Conservation (phyloP, 2,888 invertebrate genomes). For the Mycogona germanica region DNA sequence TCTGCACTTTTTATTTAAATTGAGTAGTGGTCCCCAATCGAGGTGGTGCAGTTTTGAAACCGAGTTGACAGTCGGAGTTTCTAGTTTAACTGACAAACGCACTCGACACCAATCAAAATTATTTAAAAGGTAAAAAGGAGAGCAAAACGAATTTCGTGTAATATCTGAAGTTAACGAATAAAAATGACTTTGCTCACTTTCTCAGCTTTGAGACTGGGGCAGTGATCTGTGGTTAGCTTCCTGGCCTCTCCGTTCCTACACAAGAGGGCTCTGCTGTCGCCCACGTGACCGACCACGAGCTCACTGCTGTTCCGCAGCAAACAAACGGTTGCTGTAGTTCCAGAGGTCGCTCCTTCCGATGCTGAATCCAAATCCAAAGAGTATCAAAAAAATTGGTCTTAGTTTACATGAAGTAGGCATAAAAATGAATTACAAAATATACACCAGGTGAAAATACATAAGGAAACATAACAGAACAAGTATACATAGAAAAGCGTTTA, state of each 20-base stretch:
- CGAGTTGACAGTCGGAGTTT: too few relatives aligned
- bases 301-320: constrained; percentile 38
- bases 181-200: too few relatives aligned
- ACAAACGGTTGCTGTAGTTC: constrained; percentile 42
- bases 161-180: constrained; percentile 23
- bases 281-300: constrained; percentile 39
- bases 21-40: too few relatives aligned
- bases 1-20: too few relatives aligned
- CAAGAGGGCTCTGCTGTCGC: constrained; percentile 40
- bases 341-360: constrained; percentile 29
- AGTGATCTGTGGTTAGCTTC: constrained; percentile 38
- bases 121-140: constrained; percentile 2
- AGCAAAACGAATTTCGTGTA: too few relatives aligned
- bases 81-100: not conserved
- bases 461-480: too few relatives aligned
- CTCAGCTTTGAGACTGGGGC: constrained; percentile 36
- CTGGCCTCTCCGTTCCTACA: constrained; percentile 37
- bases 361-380: constrained; percentile 21
- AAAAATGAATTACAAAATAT: too few relatives aligned
- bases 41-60: too few relatives aligned
- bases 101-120: not conserved
- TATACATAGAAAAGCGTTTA: too few relatives aligned
- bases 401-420: too few relatives aligned
- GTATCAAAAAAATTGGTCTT: too few relatives aligned
- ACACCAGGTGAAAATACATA: too few relatives aligned